Evolutionary conservation across 2,797 vertebrate genomes (phyloP), one percentile per base, ranked within the genome.

Genomic region (Smutsia temminckii): DNA sequence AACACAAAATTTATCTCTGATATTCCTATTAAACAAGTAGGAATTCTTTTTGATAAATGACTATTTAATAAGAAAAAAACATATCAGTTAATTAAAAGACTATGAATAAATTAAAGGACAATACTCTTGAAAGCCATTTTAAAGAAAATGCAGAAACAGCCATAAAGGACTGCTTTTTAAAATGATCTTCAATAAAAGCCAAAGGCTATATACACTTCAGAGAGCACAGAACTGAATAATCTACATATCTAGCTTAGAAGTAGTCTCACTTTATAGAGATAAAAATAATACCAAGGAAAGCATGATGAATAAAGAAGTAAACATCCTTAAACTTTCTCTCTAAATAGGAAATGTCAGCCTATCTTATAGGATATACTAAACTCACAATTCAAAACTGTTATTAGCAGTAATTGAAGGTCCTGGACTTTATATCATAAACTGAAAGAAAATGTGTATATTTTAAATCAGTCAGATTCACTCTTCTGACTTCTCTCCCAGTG

Each of bases 361-460:
- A 75, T 85, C 21, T 72, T 80, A 91, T 0, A 72, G 11, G 32
- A 53, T 63, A 46, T 89, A 25, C 42, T 87, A 81, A 63, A 25
- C 27, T 16, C n/a, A 83, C 27, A 95, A 84, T 20, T 94, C 51
- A 79, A 92, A 77, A 84, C 29, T 74, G 23, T 42, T 87, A 37
- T 29, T 49, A 89, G 29, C 68, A 88, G 27, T 74, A 86, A 84
- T 0, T 85, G 37, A 83, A 92, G n/a, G 21, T 84, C 46, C 32
- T 34, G 14, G 51, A 23, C 25, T 61, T 71, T 69, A 46, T 34
- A 95, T 84, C 51, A 88, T 27, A 79, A 93, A 83, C 29, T 74
- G 79, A 84, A 85, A 93, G 29, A 64, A 90, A 95, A 75, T 49
- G 9, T 49, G 14, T 59, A 69, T 74, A 51, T 49, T 80, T 95